Percentiles rank a stretch among this genome's conserved stretches.
Evolutionary conservation across 2,888 invertebrate genomes (phyloP).

Genomic region (Eristalinus aeneus): DNA sequence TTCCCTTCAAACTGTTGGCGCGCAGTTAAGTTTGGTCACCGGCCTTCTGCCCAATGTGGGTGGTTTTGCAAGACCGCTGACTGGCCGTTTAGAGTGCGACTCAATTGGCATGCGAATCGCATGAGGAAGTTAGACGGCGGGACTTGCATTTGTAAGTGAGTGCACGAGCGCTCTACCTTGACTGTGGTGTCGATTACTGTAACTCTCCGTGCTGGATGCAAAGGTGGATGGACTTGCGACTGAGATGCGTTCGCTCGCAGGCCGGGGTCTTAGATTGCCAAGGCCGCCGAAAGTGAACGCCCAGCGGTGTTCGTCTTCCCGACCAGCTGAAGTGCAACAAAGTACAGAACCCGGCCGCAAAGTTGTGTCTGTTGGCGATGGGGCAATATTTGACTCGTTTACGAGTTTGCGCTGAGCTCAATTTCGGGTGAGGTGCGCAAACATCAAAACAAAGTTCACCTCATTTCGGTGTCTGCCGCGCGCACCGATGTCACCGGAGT

Average conservation of each 20-base stretch:
- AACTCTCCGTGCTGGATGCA: conserved; percentile 20
- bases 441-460: conserved; percentile 50
- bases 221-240: conserved; percentile 18
- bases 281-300: conserved; percentile 18
- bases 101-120: conserved; percentile 61
- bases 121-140: conserved; percentile 61
- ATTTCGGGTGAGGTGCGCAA: conserved; percentile 11
- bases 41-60: conserved; percentile 44
- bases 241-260: neutral
- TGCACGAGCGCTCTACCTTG: conserved; percentile 27
- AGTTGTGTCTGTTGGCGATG: conserved; percentile 12
- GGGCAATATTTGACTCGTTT: conserved; percentile 27
- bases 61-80: conserved; percentile 56
- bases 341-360: neutral
- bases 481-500: neutral
- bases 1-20: conserved; percentile 46
- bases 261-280: conserved; percentile 7
- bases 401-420: conserved; percentile 5
- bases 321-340: neutral
- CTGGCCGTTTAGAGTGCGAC: conserved; percentile 10
- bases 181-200: conserved; percentile 46
- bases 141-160: conserved; percentile 56
- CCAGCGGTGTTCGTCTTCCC: neutral
- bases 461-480: conserved; percentile 21
- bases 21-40: conserved; percentile 17